These are phyloP conservation scores for Tyria jacobaeae DNA, from an alignment of 2,888 invertebrate genomes.

Conservation along the genomic window DNA sequence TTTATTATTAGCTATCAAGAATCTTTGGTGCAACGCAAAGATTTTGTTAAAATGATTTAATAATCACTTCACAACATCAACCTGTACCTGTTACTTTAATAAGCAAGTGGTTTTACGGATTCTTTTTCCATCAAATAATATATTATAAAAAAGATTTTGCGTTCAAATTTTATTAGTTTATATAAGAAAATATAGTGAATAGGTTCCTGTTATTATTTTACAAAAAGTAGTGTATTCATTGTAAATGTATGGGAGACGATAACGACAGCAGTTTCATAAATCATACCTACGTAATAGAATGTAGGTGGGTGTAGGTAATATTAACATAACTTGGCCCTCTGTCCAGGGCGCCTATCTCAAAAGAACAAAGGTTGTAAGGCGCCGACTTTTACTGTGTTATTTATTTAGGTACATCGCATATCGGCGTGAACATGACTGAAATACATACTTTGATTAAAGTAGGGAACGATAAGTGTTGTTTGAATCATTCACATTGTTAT, in stretches of 20 bases:
- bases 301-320: slow-evolving; percentile 45
- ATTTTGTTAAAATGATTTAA: no score
- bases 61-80: no score
- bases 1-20: no score
- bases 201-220: not conserved
- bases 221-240: not conserved
- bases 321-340: slow-evolving; percentile 64
- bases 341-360: slow-evolving; percentile 27
- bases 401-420: slow-evolving; percentile 17
- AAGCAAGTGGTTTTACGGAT: no score
- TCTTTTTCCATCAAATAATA: no score
- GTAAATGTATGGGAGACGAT: slow-evolving; percentile 4
- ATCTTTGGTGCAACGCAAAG: no score
- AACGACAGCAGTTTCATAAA: slow-evolving; percentile 50
- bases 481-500: not conserved
- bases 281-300: slow-evolving; percentile 63
- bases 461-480: not conserved
- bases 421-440: not conserved
- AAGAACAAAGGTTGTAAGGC: slow-evolving; percentile 25
- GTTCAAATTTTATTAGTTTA: no score
- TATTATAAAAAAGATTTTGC: no score
- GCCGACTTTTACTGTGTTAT: slow-evolving; percentile 3
- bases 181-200: not conserved
- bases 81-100: no score
- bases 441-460: not conserved